A percentile compares a stretch with the other conserved stretches of the same genome.
phyloP scores from a whole-genome alignment of 1,140 invertebrate species.

The Microplitis mediator region DNA sequence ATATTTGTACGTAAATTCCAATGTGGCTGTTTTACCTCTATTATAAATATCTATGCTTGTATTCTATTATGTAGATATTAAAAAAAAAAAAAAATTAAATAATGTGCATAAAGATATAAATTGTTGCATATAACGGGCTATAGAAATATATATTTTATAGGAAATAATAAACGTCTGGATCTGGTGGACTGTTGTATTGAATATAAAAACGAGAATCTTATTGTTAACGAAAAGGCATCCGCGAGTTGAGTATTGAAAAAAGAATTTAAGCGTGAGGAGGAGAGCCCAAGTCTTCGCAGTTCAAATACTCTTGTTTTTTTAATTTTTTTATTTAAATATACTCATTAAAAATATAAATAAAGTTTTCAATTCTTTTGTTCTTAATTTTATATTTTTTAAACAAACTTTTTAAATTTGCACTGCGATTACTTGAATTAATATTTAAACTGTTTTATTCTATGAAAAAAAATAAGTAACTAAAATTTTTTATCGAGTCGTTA shows the following conservation, averaged over 20 bases:
- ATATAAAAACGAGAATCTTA: constrained; percentile 5
- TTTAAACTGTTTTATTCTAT: not conserved
- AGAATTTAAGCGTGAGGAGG: constrained; percentile 10
- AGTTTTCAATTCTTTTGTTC: not conserved
- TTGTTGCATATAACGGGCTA: not conserved
- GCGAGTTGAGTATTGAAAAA: not conserved
- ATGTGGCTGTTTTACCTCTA: not conserved
- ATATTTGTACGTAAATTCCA: not conserved
- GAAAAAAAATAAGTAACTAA: not conserved
- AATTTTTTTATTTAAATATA: not conserved
- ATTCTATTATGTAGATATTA: too few relatives aligned
- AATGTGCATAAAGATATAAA: too few relatives aligned
- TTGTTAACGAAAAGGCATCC: constrained; percentile 5
- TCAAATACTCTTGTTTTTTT: constrained; percentile 1
- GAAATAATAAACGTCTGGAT: not conserved
- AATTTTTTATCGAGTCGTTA: constrained; percentile 28
- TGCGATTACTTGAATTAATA: not conserved
- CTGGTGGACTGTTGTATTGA: not conserved
- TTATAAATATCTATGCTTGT: not conserved
- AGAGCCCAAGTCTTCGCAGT: constrained; percentile 5
- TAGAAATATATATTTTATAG: not conserved
- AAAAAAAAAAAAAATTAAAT: too few relatives aligned
- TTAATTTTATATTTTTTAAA: not conserved
- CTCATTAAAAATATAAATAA: constrained; percentile 1
- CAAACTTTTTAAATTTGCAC: not conserved